Evolutionary conservation across 64 coral and sea anemone genomes (phyloP), one percentile per base, ranked within the genome.

Genomic region (Cladopsammia gracilis): DNA sequence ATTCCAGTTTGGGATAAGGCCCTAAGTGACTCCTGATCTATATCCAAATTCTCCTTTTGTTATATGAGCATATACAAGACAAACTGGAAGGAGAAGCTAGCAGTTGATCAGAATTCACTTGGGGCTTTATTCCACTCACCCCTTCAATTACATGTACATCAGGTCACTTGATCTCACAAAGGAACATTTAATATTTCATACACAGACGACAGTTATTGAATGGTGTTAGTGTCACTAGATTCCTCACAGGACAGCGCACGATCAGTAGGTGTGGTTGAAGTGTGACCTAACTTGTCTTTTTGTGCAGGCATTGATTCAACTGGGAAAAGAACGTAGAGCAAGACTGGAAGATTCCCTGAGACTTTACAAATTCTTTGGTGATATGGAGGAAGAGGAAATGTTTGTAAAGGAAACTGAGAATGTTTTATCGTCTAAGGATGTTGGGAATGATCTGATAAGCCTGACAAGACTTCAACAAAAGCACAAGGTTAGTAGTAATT

Each of bases 361-460:
- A 74, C 90, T 96, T 20, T 93, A 98, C 42, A 90, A 68, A 59
- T 96, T 98, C 83, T 96, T 93, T 90, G 88, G 91, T 54, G 97
- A 98, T 76, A 78, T 95, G 16, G 97, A 98, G 43, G 97, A 89
- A 71, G 94, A 95, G 62, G 97, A 98, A 20, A 92, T 93, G 22
- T 98, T 98, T 71, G 88, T 98, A 14, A 96, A 95, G 75, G 97
- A 98, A 72, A 90, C 90, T 18, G 97, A 98, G 54, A 81, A 95
- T 62, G 85, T 96, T 61, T 76, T 89, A 1, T 75, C 87, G 19
- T 98, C 97, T 9, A 98, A 98, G 93, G 97, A 98, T n/a, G 97
- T 98, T 19, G 97, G 97, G 0, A 93, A 90, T 52, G 97, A 98
- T 67, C 73, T 98, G 5, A 85, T 91, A 14, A 98, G 97, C 79